Percentiles rank a stretch among this genome's conserved stretches.
Conservation (phyloP, 2,797 vertebrate species). For the Pempheris klunzingeri region DNA sequence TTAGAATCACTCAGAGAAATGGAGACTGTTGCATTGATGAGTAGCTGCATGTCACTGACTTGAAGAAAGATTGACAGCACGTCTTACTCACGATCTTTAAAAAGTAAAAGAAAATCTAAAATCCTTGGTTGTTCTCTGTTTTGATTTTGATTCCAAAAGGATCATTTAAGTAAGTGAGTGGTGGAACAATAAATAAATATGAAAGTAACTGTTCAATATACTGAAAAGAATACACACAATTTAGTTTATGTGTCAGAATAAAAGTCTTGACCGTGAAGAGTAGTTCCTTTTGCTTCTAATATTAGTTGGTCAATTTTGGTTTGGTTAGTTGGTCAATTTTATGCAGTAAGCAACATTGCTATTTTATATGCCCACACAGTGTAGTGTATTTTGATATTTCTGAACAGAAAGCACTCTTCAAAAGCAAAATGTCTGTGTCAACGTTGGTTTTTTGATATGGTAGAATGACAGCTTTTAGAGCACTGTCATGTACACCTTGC, state of each 20-base stretch:
- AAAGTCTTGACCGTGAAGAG: too few relatives aligned
- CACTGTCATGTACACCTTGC: neutral
- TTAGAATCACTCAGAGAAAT: constrained; percentile 9
- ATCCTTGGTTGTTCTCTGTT: neutral
- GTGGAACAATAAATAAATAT: too few relatives aligned
- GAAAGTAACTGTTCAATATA: too few relatives aligned
- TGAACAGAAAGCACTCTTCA: neutral
- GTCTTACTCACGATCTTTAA: neutral
- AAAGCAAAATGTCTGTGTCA: neutral
- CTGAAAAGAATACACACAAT: too few relatives aligned
- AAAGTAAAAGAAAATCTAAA: neutral
- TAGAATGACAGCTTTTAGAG: neutral
- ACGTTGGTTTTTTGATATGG: neutral
- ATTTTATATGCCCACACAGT: neutral
- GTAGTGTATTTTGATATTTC: neutral
- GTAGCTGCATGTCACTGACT: neutral
- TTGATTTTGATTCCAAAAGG: too few relatives aligned
- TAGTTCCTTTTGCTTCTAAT: too few relatives aligned
- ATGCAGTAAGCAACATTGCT: neutral
- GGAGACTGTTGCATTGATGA: constrained; percentile 2
- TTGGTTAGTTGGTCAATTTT: too few relatives aligned
- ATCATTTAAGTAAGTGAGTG: too few relatives aligned
- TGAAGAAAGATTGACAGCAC: neutral
- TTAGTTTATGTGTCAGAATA: too few relatives aligned
- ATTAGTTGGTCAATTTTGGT: too few relatives aligned